Evolutionary conservation across 2,888 invertebrate genomes (phyloP).

Genomic region (Osedax frankpressi): DNA sequence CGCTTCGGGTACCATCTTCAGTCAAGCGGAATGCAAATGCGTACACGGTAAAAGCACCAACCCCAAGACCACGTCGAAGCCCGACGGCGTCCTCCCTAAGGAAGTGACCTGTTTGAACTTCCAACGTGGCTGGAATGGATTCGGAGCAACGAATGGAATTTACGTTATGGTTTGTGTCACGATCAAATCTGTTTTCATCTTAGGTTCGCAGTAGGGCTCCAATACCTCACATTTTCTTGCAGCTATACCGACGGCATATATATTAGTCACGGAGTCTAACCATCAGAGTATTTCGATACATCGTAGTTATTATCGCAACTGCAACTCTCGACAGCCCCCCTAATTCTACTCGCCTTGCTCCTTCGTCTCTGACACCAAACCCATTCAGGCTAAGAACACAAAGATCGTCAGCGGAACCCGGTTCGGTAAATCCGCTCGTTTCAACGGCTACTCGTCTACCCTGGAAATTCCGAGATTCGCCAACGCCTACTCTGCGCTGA

Average conservation of each 20-base stretch:
- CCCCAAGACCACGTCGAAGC: background rate
- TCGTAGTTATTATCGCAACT: no score
- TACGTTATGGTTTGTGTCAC: background rate
- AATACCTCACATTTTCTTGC: no score
- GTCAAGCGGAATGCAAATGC: background rate
- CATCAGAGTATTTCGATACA: no score
- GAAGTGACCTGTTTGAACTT: conserved; percentile 8
- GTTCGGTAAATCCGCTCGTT: background rate
- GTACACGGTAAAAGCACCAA: background rate
- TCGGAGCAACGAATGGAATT: background rate
- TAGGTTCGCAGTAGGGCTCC: no score
- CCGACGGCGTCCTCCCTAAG: background rate
- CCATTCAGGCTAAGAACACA: background rate
- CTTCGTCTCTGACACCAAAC: no score
- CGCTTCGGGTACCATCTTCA: conserved; percentile 6
- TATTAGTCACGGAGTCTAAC: no score
- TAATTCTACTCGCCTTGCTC: background rate
- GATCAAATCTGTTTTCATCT: no score
- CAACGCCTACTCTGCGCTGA: background rate
- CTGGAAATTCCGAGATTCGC: conserved; percentile 5
- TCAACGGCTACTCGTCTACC: background rate
- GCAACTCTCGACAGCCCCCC: background rate
- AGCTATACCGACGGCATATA: no score
- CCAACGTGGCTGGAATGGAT: conserved; percentile 9
- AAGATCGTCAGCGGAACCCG: background rate